A percentile compares a stretch with the other conserved stretches of the same genome.
phyloP scores from a whole-genome alignment of 2,888 invertebrate species.

The Ormyrus thymus region DNA sequence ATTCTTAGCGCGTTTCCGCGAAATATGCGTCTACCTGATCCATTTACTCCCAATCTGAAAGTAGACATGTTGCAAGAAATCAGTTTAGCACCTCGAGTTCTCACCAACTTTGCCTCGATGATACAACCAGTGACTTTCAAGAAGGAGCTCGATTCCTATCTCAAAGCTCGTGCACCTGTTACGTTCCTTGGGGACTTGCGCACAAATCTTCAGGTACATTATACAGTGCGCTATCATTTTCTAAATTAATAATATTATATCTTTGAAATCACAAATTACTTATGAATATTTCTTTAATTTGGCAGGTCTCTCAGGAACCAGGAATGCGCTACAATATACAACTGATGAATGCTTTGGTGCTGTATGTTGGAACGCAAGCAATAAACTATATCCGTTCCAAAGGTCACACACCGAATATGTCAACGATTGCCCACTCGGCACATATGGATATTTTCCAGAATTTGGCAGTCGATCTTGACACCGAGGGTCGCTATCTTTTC shows the following conservation, averaged over 20 bases:
- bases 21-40: slow-evolving; percentile 98
- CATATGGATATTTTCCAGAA: slow-evolving; percentile 99
- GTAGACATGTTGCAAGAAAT: slow-evolving; percentile 94
- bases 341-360: slow-evolving; percentile 96
- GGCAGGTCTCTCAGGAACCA: slow-evolving; percentile 85
- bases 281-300: neutral
- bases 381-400: slow-evolving; percentile 93
- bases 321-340: slow-evolving; percentile 96
- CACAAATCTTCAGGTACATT: slow-evolving; percentile 87
- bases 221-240: neutral
- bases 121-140: slow-evolving; percentile 93
- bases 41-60: slow-evolving; percentile 97
- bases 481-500: slow-evolving; percentile 97
- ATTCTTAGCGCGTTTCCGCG: slow-evolving; percentile 98
- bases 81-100: slow-evolving; percentile 89
- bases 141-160: slow-evolving; percentile 96
- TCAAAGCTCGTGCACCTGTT: slow-evolving; percentile 95
- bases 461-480: slow-evolving; percentile 97
- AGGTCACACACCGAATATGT: slow-evolving; percentile 94
- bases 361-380: slow-evolving; percentile 98
- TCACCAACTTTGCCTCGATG: slow-evolving; percentile 90
- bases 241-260: neutral
- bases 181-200: slow-evolving; percentile 95
- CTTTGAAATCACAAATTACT: slow-evolving; percentile 17
- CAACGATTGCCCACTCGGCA: slow-evolving; percentile 98